Evolutionary conservation across 2,888 invertebrate genomes (phyloP), one percentile per base, ranked within the genome.

Genomic region (Molanna angustata): DNA sequence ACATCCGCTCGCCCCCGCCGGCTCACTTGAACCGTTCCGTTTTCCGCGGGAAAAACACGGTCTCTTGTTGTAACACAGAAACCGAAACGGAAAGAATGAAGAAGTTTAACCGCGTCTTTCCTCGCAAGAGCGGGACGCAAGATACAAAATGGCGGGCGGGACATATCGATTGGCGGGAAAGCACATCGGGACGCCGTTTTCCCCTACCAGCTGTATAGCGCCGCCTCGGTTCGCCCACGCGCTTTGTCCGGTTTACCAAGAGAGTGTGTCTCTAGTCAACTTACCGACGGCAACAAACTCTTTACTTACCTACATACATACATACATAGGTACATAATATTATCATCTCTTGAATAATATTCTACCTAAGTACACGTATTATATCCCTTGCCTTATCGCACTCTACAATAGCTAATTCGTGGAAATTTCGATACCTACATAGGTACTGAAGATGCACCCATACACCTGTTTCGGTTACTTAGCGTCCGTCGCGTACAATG

Each of bases 81-180:
- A 55, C 55, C 55, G 55, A 52, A 52, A 48, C 47, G 55, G 51
- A 48, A 48, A 48, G 55, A 52, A 56, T 56, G 49, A 54, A 57
- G 57, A 57, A 57, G 54, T 53, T 52, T 48, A 44, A 52, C 49
- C 49, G 56, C 56, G 52, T 47, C 46, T 50, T n/a, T 51, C 20
- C 35, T 33, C 40, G 32, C 21, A 37, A 14, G 45, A 20, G 33
- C 42, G 21, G 47, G 41, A 47, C 41, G 37, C 32, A 19, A 22
- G 42, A 22, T 45, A 44, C 52, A 52, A 58, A 58, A 55, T 52
- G 52, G 58, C 52, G 49, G 55, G 46, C 50, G 45, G 52, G 54
- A 42, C 58, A 47, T 58, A 58, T 58, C 58, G 58, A 58, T 58
- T 58, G 52, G 55, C 52, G 55, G 58, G 52, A 58, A 52, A 52